Percentiles rank a stretch among this genome's conserved stretches.
Conservation (phyloP, 2,113 vertebrate genomes). For the Columbina picui region DNA sequence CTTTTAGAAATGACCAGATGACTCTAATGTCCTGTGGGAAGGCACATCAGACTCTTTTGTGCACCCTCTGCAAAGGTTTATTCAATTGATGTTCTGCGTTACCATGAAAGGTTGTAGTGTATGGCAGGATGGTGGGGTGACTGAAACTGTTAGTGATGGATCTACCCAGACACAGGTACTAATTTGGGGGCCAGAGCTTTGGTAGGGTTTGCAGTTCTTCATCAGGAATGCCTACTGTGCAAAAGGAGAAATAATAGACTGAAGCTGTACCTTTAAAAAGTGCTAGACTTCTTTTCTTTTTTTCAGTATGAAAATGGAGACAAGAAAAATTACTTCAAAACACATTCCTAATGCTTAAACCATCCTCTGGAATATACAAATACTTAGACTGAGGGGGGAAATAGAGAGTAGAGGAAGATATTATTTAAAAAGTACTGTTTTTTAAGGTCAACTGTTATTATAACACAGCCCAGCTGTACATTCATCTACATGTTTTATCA, state of each 20-base stretch:
- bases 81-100: not conserved
- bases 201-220: not conserved
- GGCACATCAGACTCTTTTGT: not conserved
- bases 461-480: not conserved
- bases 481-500: not conserved
- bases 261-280: not conserved
- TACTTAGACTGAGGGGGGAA: not conserved
- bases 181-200: not conserved
- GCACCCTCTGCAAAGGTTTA: not conserved
- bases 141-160: not conserved
- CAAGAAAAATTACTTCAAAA: constrained; percentile 12
- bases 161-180: not conserved
- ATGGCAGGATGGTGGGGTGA: not conserved
- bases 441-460: not conserved
- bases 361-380: not conserved
- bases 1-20: not conserved
- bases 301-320: not conserved
- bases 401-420: constrained; percentile 10
- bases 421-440: not conserved
- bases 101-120: not conserved
- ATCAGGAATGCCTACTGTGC: not conserved
- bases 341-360: constrained; percentile 21
- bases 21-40: not conserved
- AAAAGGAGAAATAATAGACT: not conserved
- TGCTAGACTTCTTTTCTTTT: not conserved